Evolutionary conservation across 2,888 invertebrate genomes (phyloP), one percentile per base, ranked within the genome.

Genomic region (Lamellibrachia satsuma): DNA sequence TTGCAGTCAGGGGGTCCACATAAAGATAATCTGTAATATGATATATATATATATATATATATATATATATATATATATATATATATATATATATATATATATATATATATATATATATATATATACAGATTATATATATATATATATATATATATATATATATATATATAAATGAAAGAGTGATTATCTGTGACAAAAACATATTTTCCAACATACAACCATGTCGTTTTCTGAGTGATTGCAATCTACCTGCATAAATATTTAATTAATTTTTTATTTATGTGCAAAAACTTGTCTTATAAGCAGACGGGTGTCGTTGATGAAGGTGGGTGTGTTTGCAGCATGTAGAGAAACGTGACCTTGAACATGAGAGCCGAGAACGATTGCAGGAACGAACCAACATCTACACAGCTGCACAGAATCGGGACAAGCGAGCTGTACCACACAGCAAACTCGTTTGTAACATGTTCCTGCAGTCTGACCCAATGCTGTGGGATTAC

Each of bases 401-500:
- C 22, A 15, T 75, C 15, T 75, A 75, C 75, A 75, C 75, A 22
- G 75, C 75, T 3, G 75, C 75, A 11, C 3, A 22, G 75, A 75
- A 75, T 75, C 15, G 75, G 75, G 75, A 22, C 22, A 75, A 75
- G 75, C 75, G 75, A 22, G 75, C 52, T 22, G 15, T 7, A 91
- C 6, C 7, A 11, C 9, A 55, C 22, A 93, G 92, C 7, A 94
- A 94, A 75, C 95, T 95, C 92, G 95, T 99, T 93, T 99, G 99
- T 97, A 98, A 99, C 93, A 97, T 99, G 94, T 99, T 98, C 97
- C 98, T 99, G 97, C 99, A 99, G 97, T 99, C 99, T 52, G 99
- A 99, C 97, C 99, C 99, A 94, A 98, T 99, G 95, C 98, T 99
- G 96, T 99, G 99, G 99, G 97, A 98, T 96, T 98, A 99, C 96